These are phyloP conservation scores for Corvus moneduloides DNA, from an alignment of 2,113 vertebrate genomes.

Conservation along the genomic window DNA sequence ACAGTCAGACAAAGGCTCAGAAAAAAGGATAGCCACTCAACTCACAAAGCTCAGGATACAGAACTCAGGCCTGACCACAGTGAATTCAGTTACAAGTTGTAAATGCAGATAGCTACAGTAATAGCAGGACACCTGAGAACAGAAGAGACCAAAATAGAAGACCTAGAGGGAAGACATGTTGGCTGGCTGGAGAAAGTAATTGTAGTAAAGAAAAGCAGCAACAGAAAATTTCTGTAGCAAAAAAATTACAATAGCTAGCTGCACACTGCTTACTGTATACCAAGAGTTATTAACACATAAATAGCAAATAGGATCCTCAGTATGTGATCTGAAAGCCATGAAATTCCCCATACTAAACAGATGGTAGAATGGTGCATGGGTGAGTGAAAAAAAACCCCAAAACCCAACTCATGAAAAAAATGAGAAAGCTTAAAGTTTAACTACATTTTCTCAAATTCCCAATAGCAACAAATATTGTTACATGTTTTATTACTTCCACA, in stretches of 20 bases:
- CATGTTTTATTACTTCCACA: neutral
- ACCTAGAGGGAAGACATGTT: neutral
- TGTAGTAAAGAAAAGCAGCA: neutral
- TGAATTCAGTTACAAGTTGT: neutral
- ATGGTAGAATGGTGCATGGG: rapidly evolving
- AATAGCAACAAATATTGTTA: neutral
- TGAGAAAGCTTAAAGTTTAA: neutral
- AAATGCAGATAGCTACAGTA: neutral
- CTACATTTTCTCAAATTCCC: neutral
- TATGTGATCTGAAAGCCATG: neutral
- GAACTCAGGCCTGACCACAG: neutral
- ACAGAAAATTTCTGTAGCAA: neutral
- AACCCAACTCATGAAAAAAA: neutral
- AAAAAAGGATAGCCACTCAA: neutral
- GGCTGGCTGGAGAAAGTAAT: neutral
- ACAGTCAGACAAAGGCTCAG: neutral
- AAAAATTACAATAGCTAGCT: neutral
- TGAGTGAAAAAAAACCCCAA: neutral
- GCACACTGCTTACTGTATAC: neutral
- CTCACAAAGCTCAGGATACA: neutral
- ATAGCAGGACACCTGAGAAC: neutral
- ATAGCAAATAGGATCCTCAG: neutral
- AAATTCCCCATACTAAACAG: neutral
- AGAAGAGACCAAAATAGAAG: neutral
- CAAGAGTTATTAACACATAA: neutral